A percentile compares a stretch with the other conserved stretches of the same genome.
These are phyloP conservation scores for Pseudocheirus occidentalis DNA, from an alignment of 2,797 vertebrate species.

Conservation along the genomic window DNA sequence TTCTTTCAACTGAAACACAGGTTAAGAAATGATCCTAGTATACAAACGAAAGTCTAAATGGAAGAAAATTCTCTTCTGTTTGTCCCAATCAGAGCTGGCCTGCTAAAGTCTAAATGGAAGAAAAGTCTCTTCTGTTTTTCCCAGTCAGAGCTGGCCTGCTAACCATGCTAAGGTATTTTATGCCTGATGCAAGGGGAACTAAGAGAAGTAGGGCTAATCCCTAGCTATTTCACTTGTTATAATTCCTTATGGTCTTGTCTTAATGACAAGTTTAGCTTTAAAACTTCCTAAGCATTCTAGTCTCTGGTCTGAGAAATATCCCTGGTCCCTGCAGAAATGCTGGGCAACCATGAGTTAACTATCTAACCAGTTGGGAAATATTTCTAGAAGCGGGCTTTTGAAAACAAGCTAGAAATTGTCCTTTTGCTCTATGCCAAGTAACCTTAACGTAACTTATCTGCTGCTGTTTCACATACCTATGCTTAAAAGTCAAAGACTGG, in stretches of 20 bases:
- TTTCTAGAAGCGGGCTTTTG: not conserved
- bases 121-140: too few relatives aligned
- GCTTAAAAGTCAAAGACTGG: not conserved
- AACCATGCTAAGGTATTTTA: not conserved
- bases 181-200: not conserved
- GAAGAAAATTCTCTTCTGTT: not conserved
- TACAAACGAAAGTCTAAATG: not conserved
- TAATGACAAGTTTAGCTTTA: not conserved
- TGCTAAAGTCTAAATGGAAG: not conserved
- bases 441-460: not conserved
- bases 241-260: not conserved
- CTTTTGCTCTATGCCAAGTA: not conserved
- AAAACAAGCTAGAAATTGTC: not conserved
- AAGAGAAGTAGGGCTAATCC: constrained; percentile 5
- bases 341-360: not conserved
- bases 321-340: not conserved
- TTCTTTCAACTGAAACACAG: constrained; percentile 91
- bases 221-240: not conserved
- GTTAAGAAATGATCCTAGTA: constrained; percentile 44
- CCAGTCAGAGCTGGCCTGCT: not conserved
- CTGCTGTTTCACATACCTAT: not conserved
- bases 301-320: not conserved
- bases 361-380: not conserved
- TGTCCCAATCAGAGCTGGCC: not conserved
- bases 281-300: not conserved